A percentile compares a stretch with the other conserved stretches of the same genome.
Evolutionary conservation across 1,140 invertebrate species (phyloP).

Genomic region (Brachionus rubens): DNA sequence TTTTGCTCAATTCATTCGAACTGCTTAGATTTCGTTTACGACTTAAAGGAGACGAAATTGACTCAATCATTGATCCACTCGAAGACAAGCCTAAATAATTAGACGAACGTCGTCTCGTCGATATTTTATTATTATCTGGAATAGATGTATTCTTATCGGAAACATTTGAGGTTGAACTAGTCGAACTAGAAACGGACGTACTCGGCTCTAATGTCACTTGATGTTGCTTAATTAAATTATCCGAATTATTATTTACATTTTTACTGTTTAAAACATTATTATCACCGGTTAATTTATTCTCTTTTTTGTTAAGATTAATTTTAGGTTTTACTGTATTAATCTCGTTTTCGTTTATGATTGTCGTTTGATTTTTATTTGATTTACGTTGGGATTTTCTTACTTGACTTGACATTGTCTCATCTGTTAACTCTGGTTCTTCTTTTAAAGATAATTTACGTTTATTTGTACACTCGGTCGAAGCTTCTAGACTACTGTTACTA

Average conservation of each 20-base stretch:
- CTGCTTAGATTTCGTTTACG: slow-evolving; percentile 16
- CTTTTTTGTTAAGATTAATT: background rate
- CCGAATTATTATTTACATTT: no score
- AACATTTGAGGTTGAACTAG: background rate
- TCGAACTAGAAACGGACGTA: slow-evolving; percentile 3
- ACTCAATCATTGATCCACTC: background rate
- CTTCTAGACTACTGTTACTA: background rate
- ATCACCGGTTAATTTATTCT: slow-evolving; percentile 1
- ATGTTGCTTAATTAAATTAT: no score
- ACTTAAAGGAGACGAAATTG: background rate
- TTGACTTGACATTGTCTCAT: background rate
- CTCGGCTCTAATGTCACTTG: background rate
- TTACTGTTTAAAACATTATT: slow-evolving; percentile 9
- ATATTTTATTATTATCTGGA: background rate
- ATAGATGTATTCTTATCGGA: background rate
- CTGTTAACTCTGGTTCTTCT: background rate
- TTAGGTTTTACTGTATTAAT: background rate
- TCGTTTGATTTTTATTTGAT: background rate
- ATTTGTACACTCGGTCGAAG: background rate
- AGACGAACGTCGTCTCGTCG: background rate
- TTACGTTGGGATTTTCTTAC: background rate
- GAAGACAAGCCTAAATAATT: background rate
- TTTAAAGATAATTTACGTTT: slow-evolving; percentile 9
- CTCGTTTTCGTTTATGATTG: slow-evolving; percentile 29
- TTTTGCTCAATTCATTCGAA: background rate